Base-by-base conservation (phyloP, 2,888 invertebrate genomes). In the Noctua pronuba region DNA sequence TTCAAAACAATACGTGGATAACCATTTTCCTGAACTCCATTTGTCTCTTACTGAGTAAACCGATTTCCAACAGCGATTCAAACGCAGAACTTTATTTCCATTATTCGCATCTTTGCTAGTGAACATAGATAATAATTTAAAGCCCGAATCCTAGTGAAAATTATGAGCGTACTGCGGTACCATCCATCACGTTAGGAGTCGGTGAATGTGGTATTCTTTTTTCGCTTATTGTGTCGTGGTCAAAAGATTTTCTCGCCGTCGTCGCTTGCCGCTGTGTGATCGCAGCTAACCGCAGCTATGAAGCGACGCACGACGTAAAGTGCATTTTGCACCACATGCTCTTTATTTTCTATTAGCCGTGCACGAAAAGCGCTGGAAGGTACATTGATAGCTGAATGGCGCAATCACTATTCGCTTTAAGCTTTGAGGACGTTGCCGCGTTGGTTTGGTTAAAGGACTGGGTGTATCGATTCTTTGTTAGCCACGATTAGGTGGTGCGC, bases 251-350 rank as follows among this genome's bases (percentile, higher is more conserved):
- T 79, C 83, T 83, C 85, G 73, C 66, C 72, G 49, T 82, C 85
- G 49, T 82, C 73, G 72, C 72, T 67, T 78, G 75, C 67, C 74
- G 58, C 71, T 76, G 65, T 84, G 83, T 83, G 86, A 86, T 88
- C 83, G 82, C 83, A 82, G 84, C 82, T 75, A 83, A 90, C 89
- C 87, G 75, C 89, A 86, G 74, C 79, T 75, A 44, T 86, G 81
- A 72, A 86, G 85, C 80, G 84, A 86, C 81, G 75, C 80, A 79
- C 73, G 73, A 77, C 83, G 70, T 80, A 81, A 86, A 88, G 84
- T 89, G 86, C 86, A 89, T 86, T 88, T 87, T 80, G 82, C 76
- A 66, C 85, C 84, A 82, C 74, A 85, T 86, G 82, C 86, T 85
- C 86, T 90, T 90, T 89, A 89, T 83, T 87, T 86, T 81, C 75